Evolutionary conservation across 2,797 vertebrate genomes (phyloP).

Genomic region (Erpetoichthys calabaricus): DNA sequence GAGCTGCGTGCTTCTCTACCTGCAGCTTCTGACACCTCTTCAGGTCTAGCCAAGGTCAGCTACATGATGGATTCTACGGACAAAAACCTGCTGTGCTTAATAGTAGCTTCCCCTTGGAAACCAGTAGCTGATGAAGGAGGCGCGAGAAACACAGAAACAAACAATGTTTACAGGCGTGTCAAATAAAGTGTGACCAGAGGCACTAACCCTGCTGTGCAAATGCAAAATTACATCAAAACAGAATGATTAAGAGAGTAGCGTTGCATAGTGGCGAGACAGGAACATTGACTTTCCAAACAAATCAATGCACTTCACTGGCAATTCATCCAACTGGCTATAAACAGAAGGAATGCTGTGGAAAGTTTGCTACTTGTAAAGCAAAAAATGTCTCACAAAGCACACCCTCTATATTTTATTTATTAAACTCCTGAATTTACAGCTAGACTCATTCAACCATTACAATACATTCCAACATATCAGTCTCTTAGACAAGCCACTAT

Average conservation of each 20-base stretch:
- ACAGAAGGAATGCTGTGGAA: not conserved
- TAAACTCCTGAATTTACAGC: no score
- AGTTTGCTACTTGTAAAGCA: no score
- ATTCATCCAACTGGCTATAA: not conserved
- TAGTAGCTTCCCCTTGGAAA: constrained; percentile 19
- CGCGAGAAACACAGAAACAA: constrained; percentile 9
- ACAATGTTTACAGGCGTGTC: constrained; percentile 11
- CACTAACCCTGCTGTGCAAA: not conserved
- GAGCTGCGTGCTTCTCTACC: constrained; percentile 17
- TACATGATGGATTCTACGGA: constrained; percentile 15
- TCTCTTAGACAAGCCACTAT: no score
- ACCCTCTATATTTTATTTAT: no score
- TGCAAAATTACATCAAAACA: not conserved
- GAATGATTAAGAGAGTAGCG: constrained; percentile 8
- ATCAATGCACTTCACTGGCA: not conserved
- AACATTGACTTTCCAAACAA: not conserved
- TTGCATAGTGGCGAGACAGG: not conserved
- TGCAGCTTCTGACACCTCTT: constrained; percentile 32
- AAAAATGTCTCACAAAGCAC: no score
- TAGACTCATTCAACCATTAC: no score
- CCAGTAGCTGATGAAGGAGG: constrained; percentile 5
- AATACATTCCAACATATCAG: no score
- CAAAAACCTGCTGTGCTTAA: constrained; percentile 6
- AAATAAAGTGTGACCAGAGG: not conserved
- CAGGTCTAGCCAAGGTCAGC: constrained; percentile 25